Evolutionary conservation across 2,113 vertebrate species (phyloP).

Genomic region (Malurus melanocephalus): DNA sequence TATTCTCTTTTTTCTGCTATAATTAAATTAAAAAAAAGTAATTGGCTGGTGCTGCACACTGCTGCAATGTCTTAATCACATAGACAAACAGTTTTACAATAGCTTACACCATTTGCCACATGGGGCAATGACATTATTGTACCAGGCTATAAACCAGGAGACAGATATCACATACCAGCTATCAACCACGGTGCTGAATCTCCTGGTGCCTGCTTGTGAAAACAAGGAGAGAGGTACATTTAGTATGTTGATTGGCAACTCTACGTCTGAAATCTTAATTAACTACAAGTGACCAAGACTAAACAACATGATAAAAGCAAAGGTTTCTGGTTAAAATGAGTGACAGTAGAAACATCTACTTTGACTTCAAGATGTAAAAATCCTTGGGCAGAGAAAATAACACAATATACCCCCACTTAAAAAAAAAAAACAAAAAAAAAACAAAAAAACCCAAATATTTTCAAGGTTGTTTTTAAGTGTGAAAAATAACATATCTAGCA

Average conservation of each 20-base stretch:
- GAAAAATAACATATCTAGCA: not conserved
- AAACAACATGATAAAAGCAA: constrained; percentile 31
- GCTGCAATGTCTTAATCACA: constrained; percentile 84
- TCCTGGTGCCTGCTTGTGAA: constrained; percentile 62
- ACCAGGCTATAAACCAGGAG: constrained; percentile 76
- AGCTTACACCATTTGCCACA: constrained; percentile 83
- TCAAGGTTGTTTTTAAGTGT: not conserved
- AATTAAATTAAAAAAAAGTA: constrained; percentile 87
- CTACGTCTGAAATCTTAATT: constrained; percentile 60
- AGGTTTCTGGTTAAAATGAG: constrained; percentile 21
- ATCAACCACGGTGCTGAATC: constrained; percentile 60
- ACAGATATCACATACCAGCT: constrained; percentile 72
- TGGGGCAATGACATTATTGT: constrained; percentile 80
- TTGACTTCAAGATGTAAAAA: not conserved
- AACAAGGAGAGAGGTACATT: constrained; percentile 47
- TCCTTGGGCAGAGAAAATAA: not conserved
- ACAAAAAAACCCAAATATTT: not conserved
- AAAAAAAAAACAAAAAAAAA: not conserved
- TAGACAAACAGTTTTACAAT: constrained; percentile 85
- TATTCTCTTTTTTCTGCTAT: constrained; percentile 80
- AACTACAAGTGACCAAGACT: constrained; percentile 58
- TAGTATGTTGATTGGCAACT: constrained; percentile 59
- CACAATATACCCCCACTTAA: not conserved
- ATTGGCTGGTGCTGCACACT: constrained; percentile 81
- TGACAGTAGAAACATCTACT: not conserved